Base-by-base conservation (phyloP, 2,888 invertebrate genomes). In the Podabrus alpinus region DNA sequence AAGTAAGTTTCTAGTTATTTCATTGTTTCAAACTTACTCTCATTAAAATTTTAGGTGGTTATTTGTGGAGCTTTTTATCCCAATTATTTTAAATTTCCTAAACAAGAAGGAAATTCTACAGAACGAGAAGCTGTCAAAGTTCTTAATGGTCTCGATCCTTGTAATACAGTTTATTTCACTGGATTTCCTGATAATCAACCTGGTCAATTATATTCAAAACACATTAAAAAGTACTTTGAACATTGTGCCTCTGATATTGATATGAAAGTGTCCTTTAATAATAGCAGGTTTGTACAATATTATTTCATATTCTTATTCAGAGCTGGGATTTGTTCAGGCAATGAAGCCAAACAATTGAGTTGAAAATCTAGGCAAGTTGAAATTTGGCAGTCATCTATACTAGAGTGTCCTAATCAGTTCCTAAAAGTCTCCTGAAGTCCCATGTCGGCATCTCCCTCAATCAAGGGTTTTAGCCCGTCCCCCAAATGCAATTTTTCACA, bases 21-120 rank as follows among this genome's bases (percentile, higher is more conserved):
- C 15, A 19, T 10, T 21, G 15, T 16, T 25, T n/a, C 10, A 17
- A 25, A 13, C n/a, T 13, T 1, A 10, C 4, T 21, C 9, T 11
- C 2, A 16, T 45, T 64, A 73, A 24, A 79, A 75, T 75, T 82
- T 7, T 85, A 94, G 94, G 86, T 95, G 59, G 89, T 94, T n/a
- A 88, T 95, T 45, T 93, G 94, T 74, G 96, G 95, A 2, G 97
- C 97, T 1, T 97, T 97, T 87, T 98, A 97, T 88, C 98, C 98
- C 0, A 93, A 97, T 86, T 98, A 95, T 86, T 98, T 95, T 87
- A 86, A 92, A 16, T 90, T 91, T 29, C 83, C 87, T 9, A 84
- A 88, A 16, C 88, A 89, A 1, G 86, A 87, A 59, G 90, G 90
- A 68, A 89, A 90, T 71, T 86, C 89, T 0, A 90, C 92, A 76